Base-by-base conservation (phyloP, 1,140 invertebrate genomes). In the Dreissena rostriformis region DNA sequence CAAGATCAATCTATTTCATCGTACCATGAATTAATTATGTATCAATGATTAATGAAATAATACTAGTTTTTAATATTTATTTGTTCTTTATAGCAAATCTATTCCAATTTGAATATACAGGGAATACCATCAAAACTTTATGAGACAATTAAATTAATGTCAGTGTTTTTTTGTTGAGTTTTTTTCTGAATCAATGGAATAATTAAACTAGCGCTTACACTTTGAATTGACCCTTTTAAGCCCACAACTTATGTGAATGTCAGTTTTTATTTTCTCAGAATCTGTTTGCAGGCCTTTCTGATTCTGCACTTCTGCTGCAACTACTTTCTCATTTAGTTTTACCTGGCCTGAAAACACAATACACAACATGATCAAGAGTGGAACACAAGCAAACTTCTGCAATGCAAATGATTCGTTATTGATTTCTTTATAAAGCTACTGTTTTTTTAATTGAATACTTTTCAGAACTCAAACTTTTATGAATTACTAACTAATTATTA, bases 171-270 rank as follows among this genome's bases (percentile, higher is more conserved):
- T n/a, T n/a, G n/a, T n/a, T n/a, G n/a, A n/a, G n/a, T 39, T 2
- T 39, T 39, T 39, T 39, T 8, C 39, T 39, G 39, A 39, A 39
- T 39, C 8, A 39, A 39, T 8, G 2, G 39, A 61, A 61, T 61
- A 4, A 61, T 11, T 5, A 24, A 61, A 4, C 4, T 39, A 61
- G 6, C 12, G 17, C 17, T 24, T 61, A 24, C 57, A 11, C 17
- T 61, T n/a, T 61, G 22, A 4, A 19, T 61, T 11, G 57, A 55
- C 10, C 70, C 68, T 79, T 70, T 26, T 53, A 68, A 79, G 6
- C 53, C 52, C 68, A 53, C 51, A 79, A 70, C 70, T 39, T 24
- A 79, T 11, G n/a, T 79, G 19, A 28, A 79, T 79, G 57, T 79
- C 77, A 71, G 65, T 39, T 79, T 79, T 79, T 26, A 19, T 70